Percentiles rank a stretch among this genome's conserved stretches.
phyloP scores from a whole-genome alignment of 2,113 vertebrate genomes.

The Steatornis caripensis region DNA sequence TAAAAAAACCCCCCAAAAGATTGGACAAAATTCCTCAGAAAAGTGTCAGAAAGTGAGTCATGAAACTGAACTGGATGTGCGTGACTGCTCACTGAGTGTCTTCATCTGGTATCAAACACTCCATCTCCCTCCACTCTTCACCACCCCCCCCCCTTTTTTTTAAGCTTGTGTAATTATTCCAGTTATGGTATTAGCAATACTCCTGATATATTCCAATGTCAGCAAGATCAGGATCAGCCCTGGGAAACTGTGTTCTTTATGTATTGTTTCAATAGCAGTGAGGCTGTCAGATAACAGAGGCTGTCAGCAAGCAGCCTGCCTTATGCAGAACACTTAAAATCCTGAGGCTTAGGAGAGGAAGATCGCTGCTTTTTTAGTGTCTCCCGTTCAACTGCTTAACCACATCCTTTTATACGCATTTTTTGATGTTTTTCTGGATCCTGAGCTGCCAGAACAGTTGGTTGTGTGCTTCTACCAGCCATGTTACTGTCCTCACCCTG shows the following conservation, averaged over 20 bases:
- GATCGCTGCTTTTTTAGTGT: not conserved
- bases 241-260: not conserved
- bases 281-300: not conserved
- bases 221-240: not conserved
- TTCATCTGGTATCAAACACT: not conserved
- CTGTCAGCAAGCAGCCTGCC: not conserved
- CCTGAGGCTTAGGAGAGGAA: not conserved
- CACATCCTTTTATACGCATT: not conserved
- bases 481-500: not conserved
- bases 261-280: not conserved
- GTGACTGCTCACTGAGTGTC: not conserved
- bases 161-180: not conserved
- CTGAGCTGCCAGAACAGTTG: not conserved
- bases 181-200: not conserved
- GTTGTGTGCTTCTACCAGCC: not conserved
- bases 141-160: rapidly evolving
- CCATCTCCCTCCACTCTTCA: not conserved
- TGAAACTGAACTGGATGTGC: not conserved
- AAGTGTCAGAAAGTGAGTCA: not conserved
- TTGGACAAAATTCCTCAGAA: not conserved
- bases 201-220: not conserved
- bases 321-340: not conserved
- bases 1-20: too few relatives aligned
- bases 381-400: not conserved
- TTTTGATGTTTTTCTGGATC: not conserved